A percentile compares a stretch with the other conserved stretches of the same genome.
phyloP scores from a whole-genome alignment of 2,888 invertebrate genomes.

The Celastrina argiolus region DNA sequence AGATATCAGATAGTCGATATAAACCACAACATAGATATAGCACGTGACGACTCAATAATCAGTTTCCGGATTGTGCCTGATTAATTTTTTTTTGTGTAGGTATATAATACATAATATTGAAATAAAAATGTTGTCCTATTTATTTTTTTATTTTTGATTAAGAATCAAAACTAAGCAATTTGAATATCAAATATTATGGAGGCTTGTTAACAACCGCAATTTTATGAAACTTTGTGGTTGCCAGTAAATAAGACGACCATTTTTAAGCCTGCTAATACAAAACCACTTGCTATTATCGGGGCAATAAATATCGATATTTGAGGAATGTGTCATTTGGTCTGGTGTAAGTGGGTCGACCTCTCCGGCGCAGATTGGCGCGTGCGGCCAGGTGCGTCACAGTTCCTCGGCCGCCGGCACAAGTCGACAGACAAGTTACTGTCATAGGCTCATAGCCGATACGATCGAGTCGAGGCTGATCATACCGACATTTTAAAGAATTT shows the following conservation, averaged over 20 bases:
- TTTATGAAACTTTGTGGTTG: too few species aligned
- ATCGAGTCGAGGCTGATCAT: too few species aligned
- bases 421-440: too few species aligned
- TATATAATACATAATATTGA: too few species aligned
- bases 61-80: not conserved
- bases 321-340: not conserved
- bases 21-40: not conserved
- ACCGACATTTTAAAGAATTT: too few species aligned
- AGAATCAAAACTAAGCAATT: too few species aligned
- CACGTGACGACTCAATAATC: not conserved
- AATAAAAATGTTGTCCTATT: too few species aligned
- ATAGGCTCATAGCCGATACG: too few species aligned
- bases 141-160: too few species aligned
- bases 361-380: conserved; percentile 29
- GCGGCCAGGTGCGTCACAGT: conserved; percentile 22
- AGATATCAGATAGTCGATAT: not conserved
- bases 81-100: not conserved
- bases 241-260: too few species aligned
- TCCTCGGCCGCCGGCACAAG: not conserved
- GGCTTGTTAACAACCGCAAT: too few species aligned
- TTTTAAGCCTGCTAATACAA: not conserved
- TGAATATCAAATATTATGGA: too few species aligned
- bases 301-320: not conserved
- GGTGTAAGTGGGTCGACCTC: not conserved
- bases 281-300: not conserved